Evolutionary conservation across 1,140 invertebrate species (phyloP).

Genomic region (Brachionus rotundiformis): DNA sequence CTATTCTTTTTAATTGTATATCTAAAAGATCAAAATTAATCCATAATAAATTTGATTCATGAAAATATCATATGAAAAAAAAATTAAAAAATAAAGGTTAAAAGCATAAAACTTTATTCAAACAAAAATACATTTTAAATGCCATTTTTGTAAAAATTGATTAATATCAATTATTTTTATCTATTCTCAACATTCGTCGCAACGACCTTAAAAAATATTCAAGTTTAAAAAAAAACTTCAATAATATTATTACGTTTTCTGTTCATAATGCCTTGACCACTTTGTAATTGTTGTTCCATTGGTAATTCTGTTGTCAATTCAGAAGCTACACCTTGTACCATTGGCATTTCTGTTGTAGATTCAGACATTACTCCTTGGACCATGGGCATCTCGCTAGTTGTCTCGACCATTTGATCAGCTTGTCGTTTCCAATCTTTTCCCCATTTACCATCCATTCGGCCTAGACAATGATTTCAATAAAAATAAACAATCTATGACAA

Average conservation of each 20-base stretch:
- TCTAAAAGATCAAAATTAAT: too few relatives aligned
- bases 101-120: too few relatives aligned
- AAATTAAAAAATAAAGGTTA: too few relatives aligned
- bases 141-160: too few relatives aligned
- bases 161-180: too few relatives aligned
- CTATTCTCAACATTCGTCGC: too few relatives aligned
- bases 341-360: neutral
- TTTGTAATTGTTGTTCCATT: neutral
- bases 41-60: too few relatives aligned
- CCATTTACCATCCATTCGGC: neutral
- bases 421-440: neutral
- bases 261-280: neutral
- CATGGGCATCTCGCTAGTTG: neutral
- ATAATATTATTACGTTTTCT: neutral
- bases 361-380: neutral
- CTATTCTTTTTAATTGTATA: too few relatives aligned
- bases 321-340: neutral
- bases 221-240: too few relatives aligned
- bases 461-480: neutral
- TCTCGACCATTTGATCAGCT: neutral
- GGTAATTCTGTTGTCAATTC: neutral
- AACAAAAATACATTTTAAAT: too few relatives aligned
- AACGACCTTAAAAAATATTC: too few relatives aligned
- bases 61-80: too few relatives aligned
- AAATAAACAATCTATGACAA: neutral